These are phyloP conservation scores for Anser brachyrhynchus DNA, from an alignment of 2,113 vertebrate genomes.

Conservation along the genomic window DNA sequence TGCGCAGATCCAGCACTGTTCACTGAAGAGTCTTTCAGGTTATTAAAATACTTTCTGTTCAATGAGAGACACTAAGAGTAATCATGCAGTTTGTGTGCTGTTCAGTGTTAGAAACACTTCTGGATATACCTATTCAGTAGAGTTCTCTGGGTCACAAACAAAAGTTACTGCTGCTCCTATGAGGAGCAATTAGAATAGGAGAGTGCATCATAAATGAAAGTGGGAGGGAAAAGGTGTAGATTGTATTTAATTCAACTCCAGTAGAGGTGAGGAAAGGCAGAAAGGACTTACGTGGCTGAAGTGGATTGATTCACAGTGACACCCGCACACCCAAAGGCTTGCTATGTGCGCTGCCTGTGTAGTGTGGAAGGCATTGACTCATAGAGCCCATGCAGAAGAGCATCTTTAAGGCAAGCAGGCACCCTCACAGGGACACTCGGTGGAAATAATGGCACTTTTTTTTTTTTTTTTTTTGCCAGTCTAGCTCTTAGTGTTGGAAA, in stretches of 20 bases:
- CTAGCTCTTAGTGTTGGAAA: not conserved
- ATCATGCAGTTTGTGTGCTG: constrained; percentile 48
- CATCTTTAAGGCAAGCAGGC: not conserved
- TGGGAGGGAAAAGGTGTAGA: constrained; percentile 5
- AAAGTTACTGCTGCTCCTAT: constrained; percentile 19
- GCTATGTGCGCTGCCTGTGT: not conserved
- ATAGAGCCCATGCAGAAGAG: not conserved
- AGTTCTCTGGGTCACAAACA: constrained; percentile 60
- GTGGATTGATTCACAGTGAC: not conserved
- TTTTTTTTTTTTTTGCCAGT: not conserved
- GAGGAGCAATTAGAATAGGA: constrained; percentile 26
- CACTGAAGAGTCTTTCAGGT: constrained; percentile 68
- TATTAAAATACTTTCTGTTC: constrained; percentile 72
- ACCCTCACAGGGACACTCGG: not conserved
- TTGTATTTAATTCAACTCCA: constrained; percentile 28
- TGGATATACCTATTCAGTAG: constrained; percentile 47
- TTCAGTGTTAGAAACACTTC: constrained; percentile 59
- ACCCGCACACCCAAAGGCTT: constrained; percentile 23
- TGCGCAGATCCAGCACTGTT: constrained; percentile 49
- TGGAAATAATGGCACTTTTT: not conserved
- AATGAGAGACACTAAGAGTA: constrained; percentile 53
- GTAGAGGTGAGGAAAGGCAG: constrained; percentile 45
- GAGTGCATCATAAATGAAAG: constrained; percentile 53
- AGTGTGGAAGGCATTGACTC: constrained; percentile 14
- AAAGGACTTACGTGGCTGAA: constrained; percentile 42